Base-by-base conservation (phyloP, 1,140 invertebrate genomes). In the Ostrea edulis region DNA sequence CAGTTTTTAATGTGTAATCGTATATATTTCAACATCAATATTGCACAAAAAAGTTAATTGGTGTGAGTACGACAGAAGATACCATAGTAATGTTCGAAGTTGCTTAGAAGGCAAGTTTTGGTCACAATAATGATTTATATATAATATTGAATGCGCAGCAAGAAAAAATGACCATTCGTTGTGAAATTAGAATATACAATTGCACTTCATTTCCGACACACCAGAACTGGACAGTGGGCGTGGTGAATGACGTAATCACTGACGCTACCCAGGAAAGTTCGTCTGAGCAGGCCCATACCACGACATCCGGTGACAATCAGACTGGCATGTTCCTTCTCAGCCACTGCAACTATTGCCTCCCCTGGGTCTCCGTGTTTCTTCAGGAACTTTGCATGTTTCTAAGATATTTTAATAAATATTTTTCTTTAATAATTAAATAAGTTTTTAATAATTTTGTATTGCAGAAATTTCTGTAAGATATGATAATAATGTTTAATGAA, bases 171-270 rank as follows among this genome's bases (percentile, higher is more conserved):
- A n/a, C 55, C 68, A 77, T 77, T 77, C 68, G 68, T 77, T 77
- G 68, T 77, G 25, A 14, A 29, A 8, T 29, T 77, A 12, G 68
- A 77, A 77, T 77, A 25, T 77, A 17, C 25, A 77, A 35, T 51
- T 83, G 17, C 4, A 52, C 11, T n/a, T 83, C 20, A 83, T 20
- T 83, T 83, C 82, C 52, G 44, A 22, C 86, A 89, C n/a, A 90
- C 89, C 14, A 91, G 83, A 20, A 91, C 89, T 17, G 90, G 90
- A 14, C 89, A 77, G 14, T 84, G 35, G 9, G 91, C 62, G 85
- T 92, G 89, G 68, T 92, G 90, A 22, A 92, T 65, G 44, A 92
- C 82, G 81, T 90, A 92, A 25, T 91, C 89, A 86, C 91, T 92
- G 29, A 91, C 88, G 52, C 91, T 91, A 29, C 91, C 91, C 17